These are phyloP conservation scores for Aegotheles bennettii DNA, from an alignment of 2,113 vertebrate species.

Conservation along the genomic window DNA sequence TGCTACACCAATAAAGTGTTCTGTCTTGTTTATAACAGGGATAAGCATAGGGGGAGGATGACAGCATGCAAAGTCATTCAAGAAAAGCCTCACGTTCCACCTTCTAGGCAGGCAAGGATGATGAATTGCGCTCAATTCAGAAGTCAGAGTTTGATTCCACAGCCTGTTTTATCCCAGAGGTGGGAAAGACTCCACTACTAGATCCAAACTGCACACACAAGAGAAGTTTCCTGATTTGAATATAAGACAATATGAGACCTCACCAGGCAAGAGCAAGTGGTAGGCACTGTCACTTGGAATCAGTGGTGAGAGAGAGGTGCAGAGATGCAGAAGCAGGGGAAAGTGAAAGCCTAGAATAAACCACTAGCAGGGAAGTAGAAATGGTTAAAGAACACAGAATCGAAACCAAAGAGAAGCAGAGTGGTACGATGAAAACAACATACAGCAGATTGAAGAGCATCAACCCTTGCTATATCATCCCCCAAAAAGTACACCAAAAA, in stretches of 20 bases:
- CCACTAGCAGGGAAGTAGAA: neutral
- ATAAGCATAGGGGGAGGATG: fast-evolving
- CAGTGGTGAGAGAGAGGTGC: neutral
- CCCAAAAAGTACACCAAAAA: neutral
- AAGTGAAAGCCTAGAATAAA: neutral
- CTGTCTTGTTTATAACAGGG: neutral
- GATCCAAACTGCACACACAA: neutral
- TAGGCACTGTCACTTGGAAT: neutral
- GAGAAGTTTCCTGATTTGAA: neutral
- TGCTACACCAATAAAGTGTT: neutral
- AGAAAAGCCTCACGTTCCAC: neutral
- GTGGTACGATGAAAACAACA: neutral
- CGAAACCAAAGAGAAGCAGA: neutral
- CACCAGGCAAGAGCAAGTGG: neutral
- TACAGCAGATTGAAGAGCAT: neutral
- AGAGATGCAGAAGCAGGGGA: neutral
- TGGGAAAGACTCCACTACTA: neutral
- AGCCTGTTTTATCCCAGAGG: neutral
- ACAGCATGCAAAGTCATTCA: neutral
- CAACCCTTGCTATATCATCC: neutral
- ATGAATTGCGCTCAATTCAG: neutral
- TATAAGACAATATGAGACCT: neutral
- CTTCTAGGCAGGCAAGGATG: neutral
- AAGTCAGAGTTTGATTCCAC: neutral
- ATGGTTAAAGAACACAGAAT: neutral